phyloP scores from a whole-genome alignment of 2,797 vertebrate species.

The Chelonia mydas region DNA sequence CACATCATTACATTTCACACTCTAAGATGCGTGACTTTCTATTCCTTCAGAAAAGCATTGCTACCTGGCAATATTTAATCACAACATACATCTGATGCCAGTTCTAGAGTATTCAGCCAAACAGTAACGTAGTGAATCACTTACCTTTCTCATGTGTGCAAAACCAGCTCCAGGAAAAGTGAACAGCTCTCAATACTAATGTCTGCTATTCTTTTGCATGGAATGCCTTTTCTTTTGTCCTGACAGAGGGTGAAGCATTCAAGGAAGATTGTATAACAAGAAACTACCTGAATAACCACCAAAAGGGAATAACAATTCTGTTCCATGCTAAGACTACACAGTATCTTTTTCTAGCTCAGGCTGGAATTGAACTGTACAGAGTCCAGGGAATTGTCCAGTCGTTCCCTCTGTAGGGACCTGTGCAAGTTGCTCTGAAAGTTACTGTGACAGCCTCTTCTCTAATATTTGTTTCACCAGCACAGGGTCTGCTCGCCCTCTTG shows the following conservation, averaged over 20 bases:
- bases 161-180: background rate
- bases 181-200: background rate
- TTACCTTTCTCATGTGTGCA: background rate
- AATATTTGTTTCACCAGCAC: slow-evolving; percentile 86
- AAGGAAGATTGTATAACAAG: fast-evolving
- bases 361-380: background rate
- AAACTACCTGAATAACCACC: background rate
- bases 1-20: background rate
- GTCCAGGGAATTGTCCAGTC: fast-evolving
- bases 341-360: background rate
- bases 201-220: background rate
- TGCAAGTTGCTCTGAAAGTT: background rate
- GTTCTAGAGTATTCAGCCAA: background rate
- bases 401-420: background rate
- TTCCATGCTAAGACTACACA: fast-evolving
- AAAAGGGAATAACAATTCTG: fast-evolving
- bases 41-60: background rate
- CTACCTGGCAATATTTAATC: background rate
- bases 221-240: background rate
- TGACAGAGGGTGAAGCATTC: background rate
- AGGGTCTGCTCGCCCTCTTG: slow-evolving; percentile 88
- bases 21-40: background rate
- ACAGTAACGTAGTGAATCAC: background rate
- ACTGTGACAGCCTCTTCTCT: slow-evolving; percentile 84
- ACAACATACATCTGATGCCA: background rate